Base-by-base conservation (phyloP, 1,140 invertebrate genomes). In the Penaeus vannamei region DNA sequence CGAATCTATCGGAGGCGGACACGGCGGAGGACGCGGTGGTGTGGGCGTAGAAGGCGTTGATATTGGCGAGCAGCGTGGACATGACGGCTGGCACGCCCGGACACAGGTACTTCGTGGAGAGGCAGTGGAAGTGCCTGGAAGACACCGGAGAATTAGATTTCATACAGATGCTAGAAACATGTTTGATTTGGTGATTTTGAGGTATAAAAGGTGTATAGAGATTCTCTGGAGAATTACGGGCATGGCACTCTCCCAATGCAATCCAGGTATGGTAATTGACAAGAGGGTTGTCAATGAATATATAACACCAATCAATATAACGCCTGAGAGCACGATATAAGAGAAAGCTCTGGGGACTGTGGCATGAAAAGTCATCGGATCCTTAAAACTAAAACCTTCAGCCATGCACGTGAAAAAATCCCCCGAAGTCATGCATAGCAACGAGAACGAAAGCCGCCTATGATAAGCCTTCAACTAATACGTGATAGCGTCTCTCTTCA, bases 41-140 rank as follows among this genome's bases (percentile, higher is more conserved):
- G 93, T 99, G 99, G 91, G 99, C 99, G 93, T 99, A 99, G 94
- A 99, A 99, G 89, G 99, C 98, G 93, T 99, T 99, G 92, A 99
- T 99, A 93, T 99, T 99, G 42, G 99, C 99, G 90, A 99, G 94
- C 8, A 99, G 94, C 53, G 98, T 99, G 91, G 98, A 99, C 98
- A 99, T 99, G 23, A 99, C 98, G 19, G 99, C 99, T 23, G 99
- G 99, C 10, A 99, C 98, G 79, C 98, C 98, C 64, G 98, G 97
- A 93, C 98, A 99, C 91, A 99, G 96, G 94, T 99, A 99, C 94
- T 99, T 99, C 14, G 98, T 99, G 22, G 99, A 99, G 72, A 99
- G 95, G 94, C 99, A 99, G 93, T 99, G 98, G 94, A 99, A 99
- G 93, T 99, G 98, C 23, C 97, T 98, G 94, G 95, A 93, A 92